Percentiles rank a stretch among this genome's conserved stretches.
phyloP scores from a whole-genome alignment of 2,888 invertebrate species.

The Ypsolopha sequella region DNA sequence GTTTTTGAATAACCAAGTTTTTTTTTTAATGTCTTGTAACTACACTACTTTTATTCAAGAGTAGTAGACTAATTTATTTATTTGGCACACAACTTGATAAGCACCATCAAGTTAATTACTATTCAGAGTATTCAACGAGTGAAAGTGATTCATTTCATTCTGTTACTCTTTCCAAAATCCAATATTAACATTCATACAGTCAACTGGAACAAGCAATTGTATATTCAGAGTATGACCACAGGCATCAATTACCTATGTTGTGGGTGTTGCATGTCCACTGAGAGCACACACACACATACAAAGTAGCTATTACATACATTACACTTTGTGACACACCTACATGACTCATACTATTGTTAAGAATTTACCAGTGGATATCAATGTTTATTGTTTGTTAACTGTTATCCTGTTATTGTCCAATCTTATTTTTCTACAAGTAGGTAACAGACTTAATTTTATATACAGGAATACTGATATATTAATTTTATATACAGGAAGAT shows the following conservation, averaged over 20 bases:
- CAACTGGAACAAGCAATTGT: constrained; percentile 16
- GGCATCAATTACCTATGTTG: not conserved
- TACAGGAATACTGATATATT: too few relatives aligned
- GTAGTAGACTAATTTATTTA: too few relatives aligned
- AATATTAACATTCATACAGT: not conserved
- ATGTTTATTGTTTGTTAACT: not conserved
- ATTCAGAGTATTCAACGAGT: too few relatives aligned
- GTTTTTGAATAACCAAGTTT: too few relatives aligned
- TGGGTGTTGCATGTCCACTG: constrained; percentile 16
- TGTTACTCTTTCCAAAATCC: too few relatives aligned
- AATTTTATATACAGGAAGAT: too few relatives aligned
- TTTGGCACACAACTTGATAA: too few relatives aligned
- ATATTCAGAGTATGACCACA: constrained; percentile 11
- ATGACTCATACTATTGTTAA: constrained; percentile 49
- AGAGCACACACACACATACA: constrained; percentile 16
- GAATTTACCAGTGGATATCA: not conserved
- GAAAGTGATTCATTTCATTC: too few relatives aligned
- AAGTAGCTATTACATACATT: not conserved
- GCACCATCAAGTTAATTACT: too few relatives aligned
- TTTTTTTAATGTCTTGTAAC: too few relatives aligned
- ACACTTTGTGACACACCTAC: constrained; percentile 37
- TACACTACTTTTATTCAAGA: too few relatives aligned
- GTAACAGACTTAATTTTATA: not conserved
- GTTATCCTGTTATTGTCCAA: not conserved
- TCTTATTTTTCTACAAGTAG: not conserved